Conservation (phyloP, 1,140 invertebrate genomes). For the Trichogramma pretiosum region DNA sequence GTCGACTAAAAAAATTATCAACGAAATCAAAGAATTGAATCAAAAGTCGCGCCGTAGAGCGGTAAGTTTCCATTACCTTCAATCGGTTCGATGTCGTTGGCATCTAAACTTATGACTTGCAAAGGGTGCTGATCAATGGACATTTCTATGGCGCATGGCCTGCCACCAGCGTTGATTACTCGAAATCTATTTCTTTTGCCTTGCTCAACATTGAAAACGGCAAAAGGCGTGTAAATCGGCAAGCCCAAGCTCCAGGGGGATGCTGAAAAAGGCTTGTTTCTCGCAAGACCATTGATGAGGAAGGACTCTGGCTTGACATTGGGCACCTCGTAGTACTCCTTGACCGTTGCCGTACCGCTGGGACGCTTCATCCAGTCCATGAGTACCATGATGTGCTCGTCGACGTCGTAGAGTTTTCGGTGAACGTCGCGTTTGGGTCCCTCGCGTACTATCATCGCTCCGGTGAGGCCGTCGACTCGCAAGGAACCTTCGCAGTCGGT, state of each 20-base stretch:
- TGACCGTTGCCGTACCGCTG: slow-evolving; percentile 64
- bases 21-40: no score
- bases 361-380: slow-evolving; percentile 70
- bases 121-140: slow-evolving; percentile 78
- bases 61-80: slow-evolving; percentile 48
- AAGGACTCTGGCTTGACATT: slow-evolving; percentile 65
- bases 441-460: slow-evolving; percentile 60
- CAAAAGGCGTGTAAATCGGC: slow-evolving; percentile 33
- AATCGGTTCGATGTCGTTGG: slow-evolving; percentile 65
- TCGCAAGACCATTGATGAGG: slow-evolving; percentile 69
- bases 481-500: background rate
- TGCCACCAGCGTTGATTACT: slow-evolving; percentile 77
- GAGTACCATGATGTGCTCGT: slow-evolving; percentile 63
- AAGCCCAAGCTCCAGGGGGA: no score
- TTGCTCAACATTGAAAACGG: slow-evolving; percentile 52
- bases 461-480: slow-evolving; percentile 63
- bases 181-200: slow-evolving; percentile 55
- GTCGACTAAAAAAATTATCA: slow-evolving; percentile 1
- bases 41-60: no score
- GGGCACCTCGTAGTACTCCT: slow-evolving; percentile 34
- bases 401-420: slow-evolving; percentile 55
- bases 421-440: no score
- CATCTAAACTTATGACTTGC: slow-evolving; percentile 69
- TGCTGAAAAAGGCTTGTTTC: slow-evolving; percentile 31
- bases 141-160: slow-evolving; percentile 79